Evolutionary conservation across 2,888 invertebrate genomes (phyloP).

Genomic region (Bibio marci): DNA sequence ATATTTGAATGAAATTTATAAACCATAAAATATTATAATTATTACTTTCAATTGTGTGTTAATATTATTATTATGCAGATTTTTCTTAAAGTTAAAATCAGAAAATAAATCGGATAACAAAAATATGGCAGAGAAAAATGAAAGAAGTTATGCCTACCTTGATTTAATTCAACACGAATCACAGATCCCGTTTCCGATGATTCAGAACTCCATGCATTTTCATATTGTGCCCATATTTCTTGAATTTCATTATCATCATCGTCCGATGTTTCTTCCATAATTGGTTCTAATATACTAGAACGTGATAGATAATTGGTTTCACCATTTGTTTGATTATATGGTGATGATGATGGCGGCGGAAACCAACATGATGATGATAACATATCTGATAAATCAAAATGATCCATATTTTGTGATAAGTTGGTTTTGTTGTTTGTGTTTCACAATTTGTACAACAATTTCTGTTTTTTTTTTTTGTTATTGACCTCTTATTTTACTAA

Average conservation of each 20-base stretch:
- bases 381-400: slow-evolving; percentile 2
- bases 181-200: slow-evolving; percentile 74
- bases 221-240: slow-evolving; percentile 8
- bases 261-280: slow-evolving; percentile 77
- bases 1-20: too few relatives aligned
- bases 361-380: slow-evolving; percentile 1
- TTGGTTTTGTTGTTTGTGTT: not conserved
- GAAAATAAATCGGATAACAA: too few relatives aligned
- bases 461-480: too few relatives aligned
- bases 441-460: not conserved
- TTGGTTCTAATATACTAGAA: slow-evolving; percentile 51
- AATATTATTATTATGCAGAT: too few relatives aligned
- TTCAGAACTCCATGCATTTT: slow-evolving; percentile 36
- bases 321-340: not conserved
- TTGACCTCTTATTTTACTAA: too few relatives aligned
- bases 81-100: too few relatives aligned
- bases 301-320: slow-evolving; percentile 1
- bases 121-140: too few relatives aligned
- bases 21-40: too few relatives aligned
- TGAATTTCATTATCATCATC: slow-evolving; percentile 32
- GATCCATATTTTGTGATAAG: slow-evolving; percentile 2
- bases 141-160: slow-evolving; percentile 21
- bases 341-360: not conserved
- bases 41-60: too few relatives aligned
- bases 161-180: slow-evolving; percentile 43